Evolutionary conservation across 2,888 invertebrate genomes (phyloP).

Genomic region (Melieria omissa): DNA sequence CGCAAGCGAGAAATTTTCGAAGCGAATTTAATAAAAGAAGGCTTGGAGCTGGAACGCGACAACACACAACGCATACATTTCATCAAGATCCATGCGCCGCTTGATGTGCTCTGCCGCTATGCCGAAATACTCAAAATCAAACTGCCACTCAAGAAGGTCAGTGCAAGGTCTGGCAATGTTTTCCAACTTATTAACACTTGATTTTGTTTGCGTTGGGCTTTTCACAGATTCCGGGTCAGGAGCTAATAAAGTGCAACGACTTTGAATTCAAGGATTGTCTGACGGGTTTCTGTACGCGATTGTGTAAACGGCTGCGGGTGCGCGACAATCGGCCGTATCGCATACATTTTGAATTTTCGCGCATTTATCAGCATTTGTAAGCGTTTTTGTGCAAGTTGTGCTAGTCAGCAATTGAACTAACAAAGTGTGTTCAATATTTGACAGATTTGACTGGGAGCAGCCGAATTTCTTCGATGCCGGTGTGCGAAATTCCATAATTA

Average conservation of each 20-base stretch:
- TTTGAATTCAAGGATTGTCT: constrained; percentile 67
- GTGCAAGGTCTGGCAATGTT: constrained; percentile 28
- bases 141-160: constrained; percentile 79
- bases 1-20: constrained; percentile 71
- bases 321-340: constrained; percentile 74
- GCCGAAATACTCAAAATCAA: constrained; percentile 81
- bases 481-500: constrained; percentile 75
- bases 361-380: constrained; percentile 79
- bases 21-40: constrained; percentile 72
- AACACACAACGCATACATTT: constrained; percentile 74
- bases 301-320: constrained; percentile 71
- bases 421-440: no score
- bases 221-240: constrained; percentile 64
- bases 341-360: constrained; percentile 76
- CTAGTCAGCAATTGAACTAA: no score
- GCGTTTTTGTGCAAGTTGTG: constrained; percentile 56
- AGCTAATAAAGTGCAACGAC: constrained; percentile 61
- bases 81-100: constrained; percentile 79
- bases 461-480: constrained; percentile 73
- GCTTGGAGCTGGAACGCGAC: constrained; percentile 73
- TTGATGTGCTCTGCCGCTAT: constrained; percentile 77
- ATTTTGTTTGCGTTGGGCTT: constrained; percentile 27
- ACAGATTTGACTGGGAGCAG: constrained; percentile 48
- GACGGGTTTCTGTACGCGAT: constrained; percentile 66
- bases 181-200: not conserved